A percentile compares a stretch with the other conserved stretches of the same genome.
phyloP scores from a whole-genome alignment of 1,140 invertebrate species.

The Chironomus tepperi region DNA sequence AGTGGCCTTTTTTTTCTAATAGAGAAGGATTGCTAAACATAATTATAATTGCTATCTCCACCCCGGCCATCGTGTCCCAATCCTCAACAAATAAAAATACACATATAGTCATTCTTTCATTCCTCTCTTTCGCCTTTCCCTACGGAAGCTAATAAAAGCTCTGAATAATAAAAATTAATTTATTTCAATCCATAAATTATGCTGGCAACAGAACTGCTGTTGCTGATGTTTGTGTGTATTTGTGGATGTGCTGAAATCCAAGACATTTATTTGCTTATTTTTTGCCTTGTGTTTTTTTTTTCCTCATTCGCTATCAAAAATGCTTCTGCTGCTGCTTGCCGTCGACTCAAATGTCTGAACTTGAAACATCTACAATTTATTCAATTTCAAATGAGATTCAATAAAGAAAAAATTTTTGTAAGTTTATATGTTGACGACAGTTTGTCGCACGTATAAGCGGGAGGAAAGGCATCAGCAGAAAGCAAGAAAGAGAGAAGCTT shows the following conservation, averaged over 20 bases:
- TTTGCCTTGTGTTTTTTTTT: not conserved
- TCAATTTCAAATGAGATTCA: constrained; percentile 14
- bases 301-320: not conserved
- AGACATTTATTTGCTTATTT: constrained; percentile 14
- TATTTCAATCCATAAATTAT: constrained; percentile 15
- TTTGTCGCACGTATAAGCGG: constrained; percentile 16
- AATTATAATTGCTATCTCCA: not conserved
- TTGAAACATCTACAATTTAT: constrained; percentile 14
- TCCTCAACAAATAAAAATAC: not conserved
- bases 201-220: not conserved
- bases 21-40: not conserved
- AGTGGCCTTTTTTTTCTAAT: too few species aligned
- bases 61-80: not conserved
- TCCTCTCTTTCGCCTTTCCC: too few species aligned
- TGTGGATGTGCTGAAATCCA: not conserved
- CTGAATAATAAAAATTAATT: constrained; percentile 15
- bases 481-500: too few species aligned
- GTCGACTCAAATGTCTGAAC: constrained; percentile 6
- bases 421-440: constrained; percentile 19
- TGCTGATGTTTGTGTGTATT: not conserved
- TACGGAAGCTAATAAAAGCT: constrained; percentile 12
- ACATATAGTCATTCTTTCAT: not conserved
- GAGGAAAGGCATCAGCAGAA: too few species aligned
- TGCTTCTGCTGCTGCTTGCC: not conserved
- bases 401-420: not conserved